phyloP scores from a whole-genome alignment of 2,113 vertebrate genomes.

The Lophotis ruficrista region DNA sequence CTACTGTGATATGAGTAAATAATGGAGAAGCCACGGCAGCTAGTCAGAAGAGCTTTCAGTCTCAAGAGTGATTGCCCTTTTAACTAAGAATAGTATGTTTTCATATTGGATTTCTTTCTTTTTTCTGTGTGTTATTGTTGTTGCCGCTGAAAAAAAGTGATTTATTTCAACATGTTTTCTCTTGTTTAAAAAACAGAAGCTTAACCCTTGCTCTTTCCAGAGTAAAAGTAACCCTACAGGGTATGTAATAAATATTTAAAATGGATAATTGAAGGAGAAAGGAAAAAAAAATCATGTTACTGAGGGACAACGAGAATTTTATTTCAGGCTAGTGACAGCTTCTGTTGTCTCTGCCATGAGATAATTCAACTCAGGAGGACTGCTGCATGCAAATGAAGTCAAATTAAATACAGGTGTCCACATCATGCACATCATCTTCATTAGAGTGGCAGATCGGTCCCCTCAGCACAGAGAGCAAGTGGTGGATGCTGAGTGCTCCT shows the following conservation, averaged over 20 bases:
- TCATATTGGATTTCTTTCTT: neutral
- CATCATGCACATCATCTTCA: neutral
- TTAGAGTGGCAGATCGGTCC: neutral
- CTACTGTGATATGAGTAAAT: neutral
- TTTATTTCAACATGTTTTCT: conserved; percentile 32
- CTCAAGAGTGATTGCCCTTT: conserved; percentile 32
- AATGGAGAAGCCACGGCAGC: neutral
- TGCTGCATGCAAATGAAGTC: conserved; percentile 28
- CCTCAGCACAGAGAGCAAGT: neutral
- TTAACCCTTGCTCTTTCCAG: conserved; percentile 20
- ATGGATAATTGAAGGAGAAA: neutral
- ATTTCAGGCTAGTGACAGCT: conserved; percentile 33
- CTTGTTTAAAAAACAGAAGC: neutral
- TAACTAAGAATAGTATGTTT: conserved; percentile 29
- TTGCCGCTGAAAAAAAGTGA: neutral
- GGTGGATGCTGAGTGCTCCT: neutral
- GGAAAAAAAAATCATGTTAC: neutral
- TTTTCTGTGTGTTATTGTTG: neutral
- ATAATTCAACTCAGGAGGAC: neutral
- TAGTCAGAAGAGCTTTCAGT: conserved; percentile 35
- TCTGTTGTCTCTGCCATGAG: conserved; percentile 16
- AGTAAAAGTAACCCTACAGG: neutral
- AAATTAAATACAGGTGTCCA: neutral
- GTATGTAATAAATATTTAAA: conserved; percentile 43
- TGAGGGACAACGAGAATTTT: neutral